Evolutionary conservation across 1,140 invertebrate species (phyloP).

Genomic region (Microvelia longipes): DNA sequence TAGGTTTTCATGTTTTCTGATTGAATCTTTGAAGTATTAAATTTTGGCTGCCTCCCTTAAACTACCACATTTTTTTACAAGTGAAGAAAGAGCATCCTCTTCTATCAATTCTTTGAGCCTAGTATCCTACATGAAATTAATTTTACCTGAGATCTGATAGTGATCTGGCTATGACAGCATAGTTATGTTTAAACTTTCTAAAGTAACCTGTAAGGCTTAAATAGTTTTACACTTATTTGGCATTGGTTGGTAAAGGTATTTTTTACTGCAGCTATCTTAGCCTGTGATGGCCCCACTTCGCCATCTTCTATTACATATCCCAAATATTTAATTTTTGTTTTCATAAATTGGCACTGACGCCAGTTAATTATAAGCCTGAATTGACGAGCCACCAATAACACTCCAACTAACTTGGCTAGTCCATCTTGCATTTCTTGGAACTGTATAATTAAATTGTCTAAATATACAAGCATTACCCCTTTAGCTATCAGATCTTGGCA

Average conservation of each 20-base stretch:
- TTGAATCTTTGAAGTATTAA: background rate
- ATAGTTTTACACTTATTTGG: conserved; percentile 27
- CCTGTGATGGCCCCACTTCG: conserved; percentile 19
- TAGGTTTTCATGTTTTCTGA: background rate
- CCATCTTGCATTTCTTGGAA: conserved; percentile 5
- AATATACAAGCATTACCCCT: conserved; percentile 11
- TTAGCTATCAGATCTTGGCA: conserved; percentile 9
- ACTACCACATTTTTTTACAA: background rate
- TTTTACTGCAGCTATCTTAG: conserved; percentile 24
- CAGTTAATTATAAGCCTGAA: conserved; percentile 28
- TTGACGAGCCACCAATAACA: conserved; percentile 16
- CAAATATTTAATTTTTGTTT: conserved; percentile 25
- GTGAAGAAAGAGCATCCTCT: background rate
- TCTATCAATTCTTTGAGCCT: background rate
- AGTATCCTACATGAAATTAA: no score
- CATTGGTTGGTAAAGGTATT: conserved; percentile 25
- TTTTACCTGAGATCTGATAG: conserved; percentile 25
- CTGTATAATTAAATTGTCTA: conserved; percentile 16
- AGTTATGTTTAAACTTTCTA: conserved; percentile 26
- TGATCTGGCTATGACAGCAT: conserved; percentile 21
- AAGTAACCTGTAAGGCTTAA: conserved; percentile 27
- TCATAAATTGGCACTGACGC: conserved; percentile 28
- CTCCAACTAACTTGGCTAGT: conserved; percentile 12
- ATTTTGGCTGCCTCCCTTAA: background rate
- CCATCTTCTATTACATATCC: conserved; percentile 23